phyloP scores from a whole-genome alignment of 2,888 invertebrate genomes.

The Xestia rhomboidea region DNA sequence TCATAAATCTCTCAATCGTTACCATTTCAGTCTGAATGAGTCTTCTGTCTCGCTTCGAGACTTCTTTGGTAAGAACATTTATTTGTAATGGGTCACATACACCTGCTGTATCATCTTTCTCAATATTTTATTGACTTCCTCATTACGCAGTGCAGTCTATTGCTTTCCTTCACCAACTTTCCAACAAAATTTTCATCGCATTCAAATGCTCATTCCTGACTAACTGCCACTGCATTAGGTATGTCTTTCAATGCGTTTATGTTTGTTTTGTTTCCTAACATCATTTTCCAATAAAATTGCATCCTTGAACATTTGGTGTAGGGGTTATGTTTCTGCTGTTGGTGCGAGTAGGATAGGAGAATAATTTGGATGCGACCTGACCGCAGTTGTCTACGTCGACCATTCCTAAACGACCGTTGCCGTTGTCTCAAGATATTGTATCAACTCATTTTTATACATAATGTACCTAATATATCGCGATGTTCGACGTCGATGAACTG shows the following conservation, averaged over 20 bases:
- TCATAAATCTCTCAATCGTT: constrained; percentile 49
- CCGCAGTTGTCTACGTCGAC: background rate
- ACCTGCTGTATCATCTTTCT: constrained; percentile 45
- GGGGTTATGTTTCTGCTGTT: constrained; percentile 21
- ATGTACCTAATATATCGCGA: background rate
- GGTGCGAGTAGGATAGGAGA: constrained; percentile 1
- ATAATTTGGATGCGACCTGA: constrained; percentile 12
- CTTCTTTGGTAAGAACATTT: constrained; percentile 67
- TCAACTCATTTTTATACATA: background rate
- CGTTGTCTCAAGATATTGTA: background rate
- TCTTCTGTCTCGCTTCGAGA: constrained; percentile 68
- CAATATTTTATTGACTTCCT: constrained; percentile 33
- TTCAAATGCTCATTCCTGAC: constrained; percentile 43
- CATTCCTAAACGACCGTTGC: background rate
- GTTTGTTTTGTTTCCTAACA: constrained; percentile 30
- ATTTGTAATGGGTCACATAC: constrained; percentile 33
- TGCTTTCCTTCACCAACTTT: constrained; percentile 23
- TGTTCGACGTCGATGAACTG: background rate
- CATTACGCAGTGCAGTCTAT: constrained; percentile 22
- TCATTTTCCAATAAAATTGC: constrained; percentile 31
- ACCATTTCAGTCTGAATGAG: constrained; percentile 67
- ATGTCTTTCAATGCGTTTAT: background rate
- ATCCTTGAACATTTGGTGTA: constrained; percentile 53
- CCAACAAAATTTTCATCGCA: constrained; percentile 27
- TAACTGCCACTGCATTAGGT: constrained; percentile 29